phyloP scores from a whole-genome alignment of 2,113 vertebrate species.

The Acrocephalus arundinaceus region DNA sequence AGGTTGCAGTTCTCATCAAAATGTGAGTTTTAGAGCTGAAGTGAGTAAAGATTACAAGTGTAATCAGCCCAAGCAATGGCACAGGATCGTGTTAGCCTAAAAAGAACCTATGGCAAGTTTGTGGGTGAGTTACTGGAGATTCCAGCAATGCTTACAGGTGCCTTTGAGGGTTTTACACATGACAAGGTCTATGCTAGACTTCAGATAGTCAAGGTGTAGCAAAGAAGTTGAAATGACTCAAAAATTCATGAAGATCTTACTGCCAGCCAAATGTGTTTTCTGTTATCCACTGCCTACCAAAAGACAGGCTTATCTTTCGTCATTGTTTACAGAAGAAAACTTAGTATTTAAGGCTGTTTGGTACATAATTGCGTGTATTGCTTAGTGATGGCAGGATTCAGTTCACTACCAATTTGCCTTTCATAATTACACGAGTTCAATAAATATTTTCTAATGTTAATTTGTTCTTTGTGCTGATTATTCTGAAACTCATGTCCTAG shows the following conservation, averaged over 20 bases:
- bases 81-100: accelerated
- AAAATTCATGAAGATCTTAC: not conserved
- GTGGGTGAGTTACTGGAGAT: not conserved
- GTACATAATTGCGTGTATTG: not conserved
- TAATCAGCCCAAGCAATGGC: not conserved
- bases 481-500: not conserved
- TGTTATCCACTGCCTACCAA: not conserved
- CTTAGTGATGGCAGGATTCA: not conserved
- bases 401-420: not conserved
- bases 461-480: not conserved
- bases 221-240: not conserved
- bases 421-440: not conserved
- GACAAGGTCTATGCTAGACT: not conserved
- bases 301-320: not conserved
- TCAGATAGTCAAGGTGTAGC: not conserved
- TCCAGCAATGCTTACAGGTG: not conserved
- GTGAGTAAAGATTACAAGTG: not conserved
- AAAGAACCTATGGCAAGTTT: not conserved
- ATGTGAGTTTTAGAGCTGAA: not conserved
- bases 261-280: not conserved
- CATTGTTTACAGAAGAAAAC: not conserved
- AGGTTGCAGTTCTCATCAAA: not conserved
- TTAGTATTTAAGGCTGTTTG: not conserved
- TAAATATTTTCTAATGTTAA: not conserved
- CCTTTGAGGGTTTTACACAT: not conserved